phyloP scores from a whole-genome alignment of 2,797 vertebrate genomes.

The Phoxinus dragarum region DNA sequence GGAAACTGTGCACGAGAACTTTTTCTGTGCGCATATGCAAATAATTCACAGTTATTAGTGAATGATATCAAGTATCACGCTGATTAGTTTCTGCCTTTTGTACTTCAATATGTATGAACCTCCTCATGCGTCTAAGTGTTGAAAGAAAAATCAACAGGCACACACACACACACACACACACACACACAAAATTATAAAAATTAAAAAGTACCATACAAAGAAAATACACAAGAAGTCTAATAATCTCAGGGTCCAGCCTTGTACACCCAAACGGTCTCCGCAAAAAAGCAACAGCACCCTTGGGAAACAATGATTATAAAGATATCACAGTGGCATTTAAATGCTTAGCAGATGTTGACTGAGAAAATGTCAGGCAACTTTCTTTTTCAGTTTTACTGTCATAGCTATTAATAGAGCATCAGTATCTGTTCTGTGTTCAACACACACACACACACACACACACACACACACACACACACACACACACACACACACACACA shows the following conservation, averaged over 20 bases:
- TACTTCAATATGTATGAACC: background rate
- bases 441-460: conserved; percentile 37
- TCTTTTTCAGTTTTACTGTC: conserved; percentile 63
- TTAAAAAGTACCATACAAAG: background rate
- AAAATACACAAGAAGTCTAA: background rate
- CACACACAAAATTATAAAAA: no score
- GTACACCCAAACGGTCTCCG: background rate
- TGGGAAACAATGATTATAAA: conserved; percentile 40
- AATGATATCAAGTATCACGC: background rate
- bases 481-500: conserved; percentile 54
- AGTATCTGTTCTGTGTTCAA: conserved; percentile 73
- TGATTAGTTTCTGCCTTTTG: conserved; percentile 1
- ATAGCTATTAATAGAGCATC: conserved; percentile 71
- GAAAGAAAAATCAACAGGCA: background rate
- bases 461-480: no score
- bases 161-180: background rate
- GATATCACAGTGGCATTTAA: conserved; percentile 66
- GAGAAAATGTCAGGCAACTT: conserved; percentile 69
- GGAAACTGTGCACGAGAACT: background rate
- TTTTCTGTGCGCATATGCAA: background rate
- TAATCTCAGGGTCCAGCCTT: background rate
- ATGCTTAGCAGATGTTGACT: conserved; percentile 61
- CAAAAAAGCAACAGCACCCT: conserved; percentile 10
- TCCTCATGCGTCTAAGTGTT: background rate
- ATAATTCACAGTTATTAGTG: background rate